Evolutionary conservation across 2,888 invertebrate species (phyloP).

Genomic region (Nemotelus nigrinus): DNA sequence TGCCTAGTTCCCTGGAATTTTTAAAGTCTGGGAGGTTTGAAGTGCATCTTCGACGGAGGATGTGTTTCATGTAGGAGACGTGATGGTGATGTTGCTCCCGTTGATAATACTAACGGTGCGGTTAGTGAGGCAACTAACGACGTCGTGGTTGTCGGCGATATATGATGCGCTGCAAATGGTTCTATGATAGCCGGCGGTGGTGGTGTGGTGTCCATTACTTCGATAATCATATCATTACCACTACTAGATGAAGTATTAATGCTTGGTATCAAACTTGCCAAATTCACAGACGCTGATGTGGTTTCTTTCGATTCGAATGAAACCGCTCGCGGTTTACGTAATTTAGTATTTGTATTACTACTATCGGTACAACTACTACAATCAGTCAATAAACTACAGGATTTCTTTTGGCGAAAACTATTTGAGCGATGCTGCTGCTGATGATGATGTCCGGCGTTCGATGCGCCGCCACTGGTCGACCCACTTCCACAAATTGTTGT

Average conservation of each 20-base stretch:
- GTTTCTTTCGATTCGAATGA: constrained; percentile 53
- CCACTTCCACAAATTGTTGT: constrained; percentile 52
- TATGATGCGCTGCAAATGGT: constrained; percentile 54
- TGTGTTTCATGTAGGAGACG: constrained; percentile 49
- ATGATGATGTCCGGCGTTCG: constrained; percentile 5
- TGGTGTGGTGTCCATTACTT: constrained; percentile 58
- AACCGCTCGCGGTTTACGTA: constrained; percentile 52
- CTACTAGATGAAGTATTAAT: constrained; percentile 42
- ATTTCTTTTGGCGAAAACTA: constrained; percentile 51
- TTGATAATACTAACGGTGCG: constrained; percentile 51
- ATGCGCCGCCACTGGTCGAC: constrained; percentile 39
- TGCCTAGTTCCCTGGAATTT: not conserved
- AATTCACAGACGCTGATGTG: constrained; percentile 50
- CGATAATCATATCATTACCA: constrained; percentile 45
- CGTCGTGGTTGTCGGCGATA: constrained; percentile 56
- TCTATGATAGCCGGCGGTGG: constrained; percentile 54
- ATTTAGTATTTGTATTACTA: constrained; percentile 42
- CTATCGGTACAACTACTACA: constrained; percentile 38
- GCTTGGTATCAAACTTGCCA: constrained; percentile 23
- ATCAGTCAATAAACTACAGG: constrained; percentile 48
- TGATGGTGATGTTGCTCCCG: constrained; percentile 50
- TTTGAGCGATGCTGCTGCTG: constrained; percentile 47
- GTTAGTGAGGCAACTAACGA: constrained; percentile 17
- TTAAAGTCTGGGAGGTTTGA: constrained; percentile 55
- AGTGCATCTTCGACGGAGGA: constrained; percentile 53